phyloP scores from a whole-genome alignment of 1,140 invertebrate species.

The Aleiodes sp. region DNA sequence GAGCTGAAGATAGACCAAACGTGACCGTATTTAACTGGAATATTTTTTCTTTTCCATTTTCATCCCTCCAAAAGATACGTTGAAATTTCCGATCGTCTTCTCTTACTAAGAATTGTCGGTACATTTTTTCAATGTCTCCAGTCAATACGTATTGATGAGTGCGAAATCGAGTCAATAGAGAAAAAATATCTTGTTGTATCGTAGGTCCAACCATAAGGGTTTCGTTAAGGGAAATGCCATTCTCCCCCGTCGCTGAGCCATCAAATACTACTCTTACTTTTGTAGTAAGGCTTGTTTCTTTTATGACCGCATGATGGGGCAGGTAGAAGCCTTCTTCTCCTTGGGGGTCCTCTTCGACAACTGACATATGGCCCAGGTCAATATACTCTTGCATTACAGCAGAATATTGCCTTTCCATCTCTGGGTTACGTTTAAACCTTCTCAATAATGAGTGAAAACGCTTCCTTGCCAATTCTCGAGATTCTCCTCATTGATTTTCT shows the following conservation, averaged over 20 bases:
- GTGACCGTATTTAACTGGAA: constrained; percentile 54
- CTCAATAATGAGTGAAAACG: constrained; percentile 22
- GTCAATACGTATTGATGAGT: no score
- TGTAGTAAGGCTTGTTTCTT: constrained; percentile 21
- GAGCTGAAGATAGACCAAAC: constrained; percentile 48
- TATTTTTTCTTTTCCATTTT: constrained; percentile 36
- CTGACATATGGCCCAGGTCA: constrained; percentile 41
- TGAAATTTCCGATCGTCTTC: no score
- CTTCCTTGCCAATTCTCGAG: constrained; percentile 15
- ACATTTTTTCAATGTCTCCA: no score
- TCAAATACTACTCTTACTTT: no score
- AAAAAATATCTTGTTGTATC: no score
- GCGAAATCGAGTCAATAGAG: no score
- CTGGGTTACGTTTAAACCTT: constrained; percentile 27
- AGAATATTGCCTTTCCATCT: constrained; percentile 27
- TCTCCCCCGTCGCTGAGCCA: no score
- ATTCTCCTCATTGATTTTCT: constrained; percentile 5
- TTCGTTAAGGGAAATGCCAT: no score
- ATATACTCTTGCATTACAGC: constrained; percentile 42
- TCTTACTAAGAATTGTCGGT: no score
- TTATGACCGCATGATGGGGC: constrained; percentile 31
- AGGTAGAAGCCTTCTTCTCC: constrained; percentile 25
- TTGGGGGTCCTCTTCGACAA: background rate
- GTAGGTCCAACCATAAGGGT: no score
- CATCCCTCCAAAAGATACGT: no score